A percentile compares a stretch with the other conserved stretches of the same genome.
Evolutionary conservation across 92 coral and sea anemone genomes (phyloP).

Genomic region (Parazoanthus atlanticus): DNA sequence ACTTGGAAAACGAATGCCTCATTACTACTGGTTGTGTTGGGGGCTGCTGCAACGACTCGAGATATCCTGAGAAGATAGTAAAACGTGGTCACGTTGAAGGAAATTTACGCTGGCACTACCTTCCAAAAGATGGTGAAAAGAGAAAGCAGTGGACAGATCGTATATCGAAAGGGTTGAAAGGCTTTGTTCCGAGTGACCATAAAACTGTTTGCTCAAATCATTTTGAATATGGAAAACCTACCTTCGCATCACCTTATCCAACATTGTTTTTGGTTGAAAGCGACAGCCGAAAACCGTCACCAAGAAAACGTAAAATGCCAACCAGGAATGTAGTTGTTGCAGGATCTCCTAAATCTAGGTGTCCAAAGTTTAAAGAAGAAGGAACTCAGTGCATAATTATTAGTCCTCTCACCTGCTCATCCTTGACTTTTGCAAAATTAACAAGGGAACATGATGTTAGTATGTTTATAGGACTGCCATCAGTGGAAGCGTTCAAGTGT

Average conservation of each 20-base stretch:
- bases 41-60: constrained; percentile 48
- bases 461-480: constrained; percentile 16
- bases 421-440: constrained; percentile 29
- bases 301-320: constrained; percentile 20
- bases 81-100: constrained; percentile 58
- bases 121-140: constrained; percentile 3
- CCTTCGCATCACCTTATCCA: constrained; percentile 40
- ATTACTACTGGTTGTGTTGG: constrained; percentile 63
- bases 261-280: constrained; percentile 22
- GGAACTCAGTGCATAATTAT: constrained; percentile 27
- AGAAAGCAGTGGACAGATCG: too few species aligned
- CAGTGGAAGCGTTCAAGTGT: background rate
- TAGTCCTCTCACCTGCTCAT: constrained; percentile 18
- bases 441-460: constrained; percentile 20
- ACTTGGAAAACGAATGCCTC: constrained; percentile 47
- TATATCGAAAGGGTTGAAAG: too few species aligned
- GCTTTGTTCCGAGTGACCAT: too few species aligned
- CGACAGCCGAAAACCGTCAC: constrained; percentile 10
- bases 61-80: constrained; percentile 39
- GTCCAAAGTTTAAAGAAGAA: constrained; percentile 16
- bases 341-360: background rate
- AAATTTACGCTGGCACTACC: constrained; percentile 24
- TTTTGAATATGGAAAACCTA: constrained; percentile 53
- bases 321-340: background rate
- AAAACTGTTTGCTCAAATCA: constrained; percentile 49